Evolutionary conservation across 2,113 vertebrate genomes (phyloP).

Genomic region (Speoplatyrhinus poulsoni): DNA sequence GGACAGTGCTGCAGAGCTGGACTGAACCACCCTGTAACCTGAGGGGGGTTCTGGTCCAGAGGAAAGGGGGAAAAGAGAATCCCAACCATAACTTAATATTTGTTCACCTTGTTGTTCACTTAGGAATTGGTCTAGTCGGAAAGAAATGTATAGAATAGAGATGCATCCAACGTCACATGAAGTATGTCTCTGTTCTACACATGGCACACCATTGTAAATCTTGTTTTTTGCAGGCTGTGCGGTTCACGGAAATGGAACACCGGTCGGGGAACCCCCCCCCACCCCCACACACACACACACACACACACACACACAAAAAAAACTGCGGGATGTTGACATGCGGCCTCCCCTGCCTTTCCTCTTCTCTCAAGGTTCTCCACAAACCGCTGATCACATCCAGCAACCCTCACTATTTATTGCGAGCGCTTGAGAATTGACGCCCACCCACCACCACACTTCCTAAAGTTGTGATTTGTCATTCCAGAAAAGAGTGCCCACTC

Average conservation of each 20-base stretch:
- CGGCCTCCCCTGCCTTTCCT: background rate
- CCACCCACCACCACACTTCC: conserved; percentile 35
- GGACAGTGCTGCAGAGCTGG: conserved; percentile 56
- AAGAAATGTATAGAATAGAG: conserved; percentile 36
- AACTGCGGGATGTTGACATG: conserved; percentile 11
- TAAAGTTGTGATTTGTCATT: conserved; percentile 62
- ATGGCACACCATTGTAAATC: conserved; percentile 29
- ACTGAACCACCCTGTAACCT: conserved; percentile 51
- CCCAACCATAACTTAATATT: conserved; percentile 36
- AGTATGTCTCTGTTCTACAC: conserved; percentile 42
- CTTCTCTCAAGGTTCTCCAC: conserved; percentile 40
- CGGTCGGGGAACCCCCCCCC: background rate
- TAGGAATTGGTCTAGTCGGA: conserved; percentile 31
- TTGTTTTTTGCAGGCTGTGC: conserved; percentile 5
- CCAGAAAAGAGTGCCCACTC: conserved; percentile 57
- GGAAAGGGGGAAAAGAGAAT: conserved; percentile 43
- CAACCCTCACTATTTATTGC: conserved; percentile 72
- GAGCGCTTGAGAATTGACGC: conserved; percentile 52
- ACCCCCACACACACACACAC: background rate
- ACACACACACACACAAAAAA: conserved; percentile 16
- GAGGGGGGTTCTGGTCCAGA: conserved; percentile 47
- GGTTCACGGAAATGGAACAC: too few species aligned
- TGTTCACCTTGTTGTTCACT: conserved; percentile 37
- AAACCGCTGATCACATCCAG: conserved; percentile 40
- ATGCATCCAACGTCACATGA: conserved; percentile 38